Conservation (phyloP, 2,113 vertebrate species). For the Ondatra zibethicus region DNA sequence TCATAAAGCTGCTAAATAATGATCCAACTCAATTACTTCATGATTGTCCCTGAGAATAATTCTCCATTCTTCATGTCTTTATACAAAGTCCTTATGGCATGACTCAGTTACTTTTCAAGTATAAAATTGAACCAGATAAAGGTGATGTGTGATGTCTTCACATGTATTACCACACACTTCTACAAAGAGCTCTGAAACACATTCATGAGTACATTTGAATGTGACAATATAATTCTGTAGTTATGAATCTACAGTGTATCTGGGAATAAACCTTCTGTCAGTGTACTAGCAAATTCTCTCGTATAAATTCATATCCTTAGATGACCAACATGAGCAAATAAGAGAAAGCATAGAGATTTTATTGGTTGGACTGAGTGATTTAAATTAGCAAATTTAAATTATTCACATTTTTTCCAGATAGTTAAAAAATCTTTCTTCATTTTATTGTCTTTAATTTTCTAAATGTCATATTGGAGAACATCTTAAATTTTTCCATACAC, state of each 20-base stretch:
- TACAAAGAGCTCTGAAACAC: slow-evolving; percentile 16
- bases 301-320: background rate
- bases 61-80: slow-evolving; percentile 32
- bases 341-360: background rate
- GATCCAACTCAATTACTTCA: background rate
- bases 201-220: slow-evolving; percentile 42
- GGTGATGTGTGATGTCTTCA: slow-evolving; percentile 43
- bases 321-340: background rate
- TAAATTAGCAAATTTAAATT: too few species aligned
- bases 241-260: slow-evolving; percentile 41
- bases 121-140: slow-evolving; percentile 44
- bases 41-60: slow-evolving; percentile 48
- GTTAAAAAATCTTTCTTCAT: background rate
- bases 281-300: background rate
- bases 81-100: background rate
- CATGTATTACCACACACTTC: slow-evolving; percentile 5
- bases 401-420: background rate
- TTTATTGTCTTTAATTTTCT: background rate
- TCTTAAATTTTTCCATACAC: background rate
- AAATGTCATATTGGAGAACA: background rate
- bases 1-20: slow-evolving; percentile 60
- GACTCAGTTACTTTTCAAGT: slow-evolving; percentile 67
- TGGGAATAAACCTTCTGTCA: background rate
- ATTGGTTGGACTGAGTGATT: background rate
- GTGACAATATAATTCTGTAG: background rate